Evolutionary conservation across 2,888 invertebrate species (phyloP).

Genomic region (Ophioninae sp.): DNA sequence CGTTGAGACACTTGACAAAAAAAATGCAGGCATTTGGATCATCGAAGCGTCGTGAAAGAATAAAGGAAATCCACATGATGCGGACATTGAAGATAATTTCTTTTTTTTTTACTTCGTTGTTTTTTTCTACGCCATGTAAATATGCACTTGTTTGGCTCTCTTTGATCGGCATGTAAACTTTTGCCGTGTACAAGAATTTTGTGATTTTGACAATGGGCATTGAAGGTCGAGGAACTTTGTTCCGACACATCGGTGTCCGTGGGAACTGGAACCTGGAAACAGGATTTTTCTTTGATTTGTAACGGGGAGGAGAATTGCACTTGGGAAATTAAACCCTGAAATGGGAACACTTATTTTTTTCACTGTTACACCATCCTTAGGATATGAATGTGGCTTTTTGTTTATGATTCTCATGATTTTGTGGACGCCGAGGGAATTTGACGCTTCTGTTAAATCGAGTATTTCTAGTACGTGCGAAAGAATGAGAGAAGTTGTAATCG

Average conservation of each 20-base stretch:
- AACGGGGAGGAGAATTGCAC: not conserved
- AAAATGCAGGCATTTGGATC: constrained; percentile 74
- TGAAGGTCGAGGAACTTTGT: not conserved
- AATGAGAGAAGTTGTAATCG: constrained; percentile 27
- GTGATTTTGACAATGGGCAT: too few relatives aligned
- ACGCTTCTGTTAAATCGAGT: constrained; percentile 64
- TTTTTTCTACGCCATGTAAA: constrained; percentile 28
- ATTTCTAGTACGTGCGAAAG: constrained; percentile 39
- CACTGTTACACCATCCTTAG: constrained; percentile 61
- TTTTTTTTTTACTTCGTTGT: constrained; percentile 17
- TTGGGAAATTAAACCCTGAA: not conserved
- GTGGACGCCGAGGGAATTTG: constrained; percentile 49
- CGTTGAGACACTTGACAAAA: constrained; percentile 48
- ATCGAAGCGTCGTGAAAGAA: constrained; percentile 66
- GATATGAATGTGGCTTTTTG: constrained; percentile 49
- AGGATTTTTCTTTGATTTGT: constrained; percentile 3
- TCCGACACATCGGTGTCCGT: not conserved
- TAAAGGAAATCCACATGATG: constrained; percentile 65
- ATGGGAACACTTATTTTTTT: constrained; percentile 29
- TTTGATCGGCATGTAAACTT: not conserved
- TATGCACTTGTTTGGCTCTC: constrained; percentile 2
- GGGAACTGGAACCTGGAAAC: constrained; percentile 6
- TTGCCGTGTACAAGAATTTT: not conserved
- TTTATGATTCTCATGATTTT: constrained; percentile 41
- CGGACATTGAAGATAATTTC: constrained; percentile 64